phyloP scores from a whole-genome alignment of 2,888 invertebrate genomes.

The Volucella bombylans region DNA sequence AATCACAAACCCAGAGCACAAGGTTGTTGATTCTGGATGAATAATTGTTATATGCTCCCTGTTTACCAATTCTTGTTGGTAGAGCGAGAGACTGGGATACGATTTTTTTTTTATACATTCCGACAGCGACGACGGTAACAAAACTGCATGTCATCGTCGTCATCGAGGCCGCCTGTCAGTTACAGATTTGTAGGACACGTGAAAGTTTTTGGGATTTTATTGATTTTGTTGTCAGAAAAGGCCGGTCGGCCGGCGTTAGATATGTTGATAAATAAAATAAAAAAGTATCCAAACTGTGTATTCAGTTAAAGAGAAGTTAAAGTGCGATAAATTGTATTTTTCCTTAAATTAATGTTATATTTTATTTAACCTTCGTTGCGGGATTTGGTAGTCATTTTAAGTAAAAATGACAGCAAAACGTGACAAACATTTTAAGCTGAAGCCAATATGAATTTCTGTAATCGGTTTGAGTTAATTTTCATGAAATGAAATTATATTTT shows the following conservation, averaged over 20 bases:
- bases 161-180: constrained; percentile 71
- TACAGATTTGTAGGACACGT: constrained; percentile 73
- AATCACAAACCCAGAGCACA: constrained; percentile 49
- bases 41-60: constrained; percentile 72
- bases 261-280: constrained; percentile 27
- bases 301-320: constrained; percentile 18
- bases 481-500: constrained; percentile 66
- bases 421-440: constrained; percentile 62
- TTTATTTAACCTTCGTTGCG: constrained; percentile 42
- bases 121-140: constrained; percentile 67
- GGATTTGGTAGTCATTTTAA: constrained; percentile 39
- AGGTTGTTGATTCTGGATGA: constrained; percentile 74
- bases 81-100: constrained; percentile 54
- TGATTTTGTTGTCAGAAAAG: constrained; percentile 59
- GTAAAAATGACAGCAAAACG: constrained; percentile 54
- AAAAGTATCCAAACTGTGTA: constrained; percentile 15
- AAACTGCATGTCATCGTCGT: constrained; percentile 73
- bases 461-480: constrained; percentile 68
- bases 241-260: constrained; percentile 21
- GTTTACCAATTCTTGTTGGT: constrained; percentile 66
- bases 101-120: constrained; percentile 9
- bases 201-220: constrained; percentile 67
- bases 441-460: constrained; percentile 70
- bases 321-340: constrained; percentile 14
- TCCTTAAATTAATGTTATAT: constrained; percentile 42